Evolutionary conservation across 2,113 vertebrate genomes (phyloP).

Genomic region (Mixornis gularis): DNA sequence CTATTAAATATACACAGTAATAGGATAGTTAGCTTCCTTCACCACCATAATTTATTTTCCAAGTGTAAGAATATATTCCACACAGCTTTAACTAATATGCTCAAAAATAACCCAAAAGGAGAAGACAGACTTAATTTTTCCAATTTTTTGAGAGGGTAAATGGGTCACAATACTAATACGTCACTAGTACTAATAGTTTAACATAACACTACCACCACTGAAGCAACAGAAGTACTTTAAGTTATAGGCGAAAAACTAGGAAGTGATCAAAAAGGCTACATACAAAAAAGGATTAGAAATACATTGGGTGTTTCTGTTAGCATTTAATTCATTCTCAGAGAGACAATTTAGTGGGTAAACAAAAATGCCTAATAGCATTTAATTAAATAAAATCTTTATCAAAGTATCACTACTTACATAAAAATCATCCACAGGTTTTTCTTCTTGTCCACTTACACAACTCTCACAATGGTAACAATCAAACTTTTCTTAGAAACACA

Average conservation of each 20-base stretch:
- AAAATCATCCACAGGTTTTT: background rate
- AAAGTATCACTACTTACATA: background rate
- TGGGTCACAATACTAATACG: background rate
- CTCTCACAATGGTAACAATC: background rate
- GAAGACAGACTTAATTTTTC: background rate
- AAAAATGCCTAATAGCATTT: background rate
- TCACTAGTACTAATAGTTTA: background rate
- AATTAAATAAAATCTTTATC: background rate
- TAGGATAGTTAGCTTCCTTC: background rate
- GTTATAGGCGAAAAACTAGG: background rate
- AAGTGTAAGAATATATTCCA: background rate
- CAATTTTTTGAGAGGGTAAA: background rate
- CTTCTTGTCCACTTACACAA: background rate
- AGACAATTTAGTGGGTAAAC: background rate
- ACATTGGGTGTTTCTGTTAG: background rate
- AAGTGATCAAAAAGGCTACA: background rate
- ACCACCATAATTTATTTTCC: background rate
- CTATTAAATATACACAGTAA: slow-evolving; percentile 61
- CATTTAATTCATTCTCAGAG: background rate
- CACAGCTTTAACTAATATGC: background rate
- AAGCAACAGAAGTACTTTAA: background rate
- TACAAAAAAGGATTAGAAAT: background rate
- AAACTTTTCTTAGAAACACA: background rate
- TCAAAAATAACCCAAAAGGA: background rate
- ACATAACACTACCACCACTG: background rate